Base-by-base conservation (phyloP, 2,797 vertebrate species). In the Alca torda region DNA sequence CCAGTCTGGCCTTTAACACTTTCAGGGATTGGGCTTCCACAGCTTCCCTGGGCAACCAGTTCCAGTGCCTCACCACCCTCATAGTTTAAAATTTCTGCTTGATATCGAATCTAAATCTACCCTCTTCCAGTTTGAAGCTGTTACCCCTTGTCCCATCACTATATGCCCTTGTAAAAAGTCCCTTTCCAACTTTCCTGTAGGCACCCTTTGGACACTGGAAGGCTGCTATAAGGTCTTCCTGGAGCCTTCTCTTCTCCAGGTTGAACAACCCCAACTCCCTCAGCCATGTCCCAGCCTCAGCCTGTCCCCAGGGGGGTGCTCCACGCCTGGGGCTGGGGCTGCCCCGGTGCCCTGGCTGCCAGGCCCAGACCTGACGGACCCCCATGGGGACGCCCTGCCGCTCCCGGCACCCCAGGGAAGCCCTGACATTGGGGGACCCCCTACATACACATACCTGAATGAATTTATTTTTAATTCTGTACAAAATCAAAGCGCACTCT, bases 401-500 rank as follows among this genome's bases (percentile, higher is more conserved):
- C 3, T 53, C 4, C 51, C 2, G 1, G 23, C 4, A 19, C 17
- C 19, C 4, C 6, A 51, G 28, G 39, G 17, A 68, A 64, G 11
- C 10, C 39, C 48, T 28, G 18, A 31, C 10, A 33, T 2, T 46
- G 9, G 14, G 31, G 10, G 10, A 37, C 8, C 4, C 20, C 5
- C 5, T 8, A 10, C 11, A 1, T 10, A 45, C 4, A 45, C 9
- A 17, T 0, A 0, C 4, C 35, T 59, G 61, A 15, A 65, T 79
- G 77, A 57, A 61, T 91, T 90, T 39, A 11, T 65, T 84, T 80
- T 81, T 86, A 90, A 83, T 80, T 85, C 76, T 83, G 35, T 43
- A n/a, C 18, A 65, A 75, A 80, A 78, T 30, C 31, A 48, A 48
- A 2, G 0, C 1, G 0, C 0, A 1, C 16, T 60, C 6, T 78